A percentile compares a stretch with the other conserved stretches of the same genome.
phyloP scores from a whole-genome alignment of 2,113 vertebrate genomes.

The Geococcyx californianus region DNA sequence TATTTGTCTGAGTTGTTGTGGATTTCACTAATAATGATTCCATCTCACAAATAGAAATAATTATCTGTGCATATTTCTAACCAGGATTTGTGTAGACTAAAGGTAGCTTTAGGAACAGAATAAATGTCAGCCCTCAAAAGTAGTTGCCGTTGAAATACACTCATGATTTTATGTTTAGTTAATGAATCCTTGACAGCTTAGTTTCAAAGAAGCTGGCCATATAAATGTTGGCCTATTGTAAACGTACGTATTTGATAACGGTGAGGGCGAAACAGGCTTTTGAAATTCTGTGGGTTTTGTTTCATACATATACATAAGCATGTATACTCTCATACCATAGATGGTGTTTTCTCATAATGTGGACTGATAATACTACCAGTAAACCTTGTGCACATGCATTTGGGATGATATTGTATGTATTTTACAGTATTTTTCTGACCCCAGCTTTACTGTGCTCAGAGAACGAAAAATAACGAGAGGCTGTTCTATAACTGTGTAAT shows the following conservation, averaged over 20 bases:
- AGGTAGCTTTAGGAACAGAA: not conserved
- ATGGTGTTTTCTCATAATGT: not conserved
- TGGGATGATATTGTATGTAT: not conserved
- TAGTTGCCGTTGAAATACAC: not conserved
- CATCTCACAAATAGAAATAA: not conserved
- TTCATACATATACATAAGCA: not conserved
- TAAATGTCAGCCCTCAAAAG: not conserved
- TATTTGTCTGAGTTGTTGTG: not conserved
- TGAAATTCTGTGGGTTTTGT: not conserved
- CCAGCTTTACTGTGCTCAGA: not conserved
- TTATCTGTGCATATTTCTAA: not conserved
- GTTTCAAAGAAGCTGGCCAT: not conserved
- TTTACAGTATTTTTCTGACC: not conserved
- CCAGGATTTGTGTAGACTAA: not conserved
- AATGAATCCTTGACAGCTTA: not conserved
- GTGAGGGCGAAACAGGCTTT: not conserved
- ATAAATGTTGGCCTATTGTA: not conserved
- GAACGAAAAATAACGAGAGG: not conserved
- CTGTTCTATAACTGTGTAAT: not conserved
- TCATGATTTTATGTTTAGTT: not conserved
- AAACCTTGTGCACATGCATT: not conserved
- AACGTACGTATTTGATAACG: not conserved
- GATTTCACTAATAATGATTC: not conserved
- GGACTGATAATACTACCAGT: not conserved
- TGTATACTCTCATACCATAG: not conserved